Percentiles rank a stretch among this genome's conserved stretches.
Conservation (phyloP, 2,797 vertebrate species). For the Phataginus tetradactyla region DNA sequence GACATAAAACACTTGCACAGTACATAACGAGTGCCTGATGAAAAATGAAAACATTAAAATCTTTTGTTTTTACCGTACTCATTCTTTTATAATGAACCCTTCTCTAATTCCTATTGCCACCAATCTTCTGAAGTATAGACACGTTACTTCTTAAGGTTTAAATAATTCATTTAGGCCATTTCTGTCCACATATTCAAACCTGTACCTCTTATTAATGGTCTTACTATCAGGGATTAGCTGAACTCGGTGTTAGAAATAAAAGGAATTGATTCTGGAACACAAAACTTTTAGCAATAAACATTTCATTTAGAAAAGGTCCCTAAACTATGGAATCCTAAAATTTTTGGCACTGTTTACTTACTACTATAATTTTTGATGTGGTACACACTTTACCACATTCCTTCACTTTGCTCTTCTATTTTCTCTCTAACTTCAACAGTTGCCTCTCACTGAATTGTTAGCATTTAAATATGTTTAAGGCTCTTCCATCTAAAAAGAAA, state of each 20-base stretch:
- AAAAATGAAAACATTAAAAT: background rate
- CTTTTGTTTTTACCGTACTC: background rate
- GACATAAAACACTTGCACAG: background rate
- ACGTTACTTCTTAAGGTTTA: background rate
- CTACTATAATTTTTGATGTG: background rate
- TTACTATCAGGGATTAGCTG: background rate
- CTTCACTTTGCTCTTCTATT: background rate
- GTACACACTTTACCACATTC: background rate
- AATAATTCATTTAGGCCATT: background rate
- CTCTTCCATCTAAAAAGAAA: background rate
- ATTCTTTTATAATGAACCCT: background rate
- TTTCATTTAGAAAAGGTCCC: background rate
- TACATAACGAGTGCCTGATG: background rate
- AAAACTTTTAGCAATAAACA: background rate
- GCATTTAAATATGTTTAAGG: background rate
- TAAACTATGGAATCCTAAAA: background rate
- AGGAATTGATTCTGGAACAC: background rate
- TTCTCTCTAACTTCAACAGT: background rate
- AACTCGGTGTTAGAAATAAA: conserved; percentile 15
- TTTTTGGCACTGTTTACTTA: background rate
- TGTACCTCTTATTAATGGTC: background rate
- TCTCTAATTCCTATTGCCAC: background rate
- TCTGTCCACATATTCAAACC: background rate
- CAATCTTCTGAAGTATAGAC: background rate
- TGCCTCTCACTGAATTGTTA: background rate